Conservation (phyloP, 2,113 vertebrate genomes). For the Onychorhynchus coronatus region DNA sequence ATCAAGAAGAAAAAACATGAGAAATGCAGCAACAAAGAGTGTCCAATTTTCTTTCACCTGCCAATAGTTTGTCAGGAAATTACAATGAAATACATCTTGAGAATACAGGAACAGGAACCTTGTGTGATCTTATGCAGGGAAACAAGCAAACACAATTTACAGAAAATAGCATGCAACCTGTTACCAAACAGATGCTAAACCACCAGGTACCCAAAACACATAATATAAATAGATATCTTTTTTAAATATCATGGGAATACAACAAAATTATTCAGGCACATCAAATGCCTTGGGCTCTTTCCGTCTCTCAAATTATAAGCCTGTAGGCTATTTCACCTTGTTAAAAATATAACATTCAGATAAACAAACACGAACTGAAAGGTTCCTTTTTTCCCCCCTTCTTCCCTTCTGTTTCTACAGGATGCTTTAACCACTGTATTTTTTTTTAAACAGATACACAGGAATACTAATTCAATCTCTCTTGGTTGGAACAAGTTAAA, state of each 20-base stretch:
- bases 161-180: neutral
- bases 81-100: neutral
- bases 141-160: neutral
- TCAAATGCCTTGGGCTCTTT: neutral
- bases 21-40: neutral
- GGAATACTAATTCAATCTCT: neutral
- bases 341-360: neutral
- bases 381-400: accelerated
- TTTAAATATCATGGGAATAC: neutral
- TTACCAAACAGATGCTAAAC: neutral
- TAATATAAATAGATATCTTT: neutral
- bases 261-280: neutral
- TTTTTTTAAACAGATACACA: neutral
- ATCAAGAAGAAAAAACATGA: neutral
- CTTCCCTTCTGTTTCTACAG: neutral
- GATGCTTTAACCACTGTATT: neutral
- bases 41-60: neutral
- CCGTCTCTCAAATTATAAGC: neutral
- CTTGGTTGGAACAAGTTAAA: neutral
- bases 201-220: neutral
- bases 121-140: neutral
- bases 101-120: neutral
- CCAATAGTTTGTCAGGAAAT: neutral
- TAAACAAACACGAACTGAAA: neutral
- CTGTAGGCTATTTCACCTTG: neutral